These are phyloP conservation scores for Diglossa cyanea DNA, from an alignment of 2,797 vertebrate genomes.

Conservation along the genomic window DNA sequence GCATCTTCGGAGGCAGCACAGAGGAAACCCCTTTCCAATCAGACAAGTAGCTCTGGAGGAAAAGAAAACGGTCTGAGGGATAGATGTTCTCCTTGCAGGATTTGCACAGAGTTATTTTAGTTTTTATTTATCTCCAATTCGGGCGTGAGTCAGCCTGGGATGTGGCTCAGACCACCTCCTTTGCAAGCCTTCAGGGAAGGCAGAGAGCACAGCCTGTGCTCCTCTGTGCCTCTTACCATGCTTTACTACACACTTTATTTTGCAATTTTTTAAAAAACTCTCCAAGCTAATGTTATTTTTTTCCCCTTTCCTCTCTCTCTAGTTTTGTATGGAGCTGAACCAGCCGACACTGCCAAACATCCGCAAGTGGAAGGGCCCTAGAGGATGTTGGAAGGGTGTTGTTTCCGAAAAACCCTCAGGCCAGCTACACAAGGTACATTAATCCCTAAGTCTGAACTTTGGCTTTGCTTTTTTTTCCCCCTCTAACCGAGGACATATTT, in stretches of 20 bases:
- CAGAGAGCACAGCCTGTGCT: neutral
- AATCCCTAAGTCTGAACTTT: neutral
- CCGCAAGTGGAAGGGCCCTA: slow-evolving; percentile 86
- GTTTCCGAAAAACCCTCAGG: slow-evolving; percentile 84
- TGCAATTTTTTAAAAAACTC: neutral
- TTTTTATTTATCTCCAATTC: neutral
- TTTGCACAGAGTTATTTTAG: neutral
- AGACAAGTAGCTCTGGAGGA: neutral
- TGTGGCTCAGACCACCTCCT: neutral
- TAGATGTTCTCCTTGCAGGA: accelerated
- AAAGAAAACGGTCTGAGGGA: neutral
- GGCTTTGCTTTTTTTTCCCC: neutral
- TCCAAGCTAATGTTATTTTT: neutral
- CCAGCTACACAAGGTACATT: slow-evolving; percentile 80
- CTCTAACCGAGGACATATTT: neutral
- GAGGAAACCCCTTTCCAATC: neutral
- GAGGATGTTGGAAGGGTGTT: slow-evolving; percentile 86
- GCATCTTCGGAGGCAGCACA: neutral
- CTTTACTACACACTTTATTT: neutral
- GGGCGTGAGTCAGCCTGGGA: neutral
- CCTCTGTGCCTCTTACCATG: neutral
- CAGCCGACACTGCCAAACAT: slow-evolving; percentile 86
- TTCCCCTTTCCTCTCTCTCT: slow-evolving; percentile 39
- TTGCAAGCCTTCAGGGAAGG: neutral
- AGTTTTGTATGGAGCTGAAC: slow-evolving; percentile 94